Evolutionary conservation across 2,888 invertebrate species (phyloP).

Genomic region (Eurytoma californica): DNA sequence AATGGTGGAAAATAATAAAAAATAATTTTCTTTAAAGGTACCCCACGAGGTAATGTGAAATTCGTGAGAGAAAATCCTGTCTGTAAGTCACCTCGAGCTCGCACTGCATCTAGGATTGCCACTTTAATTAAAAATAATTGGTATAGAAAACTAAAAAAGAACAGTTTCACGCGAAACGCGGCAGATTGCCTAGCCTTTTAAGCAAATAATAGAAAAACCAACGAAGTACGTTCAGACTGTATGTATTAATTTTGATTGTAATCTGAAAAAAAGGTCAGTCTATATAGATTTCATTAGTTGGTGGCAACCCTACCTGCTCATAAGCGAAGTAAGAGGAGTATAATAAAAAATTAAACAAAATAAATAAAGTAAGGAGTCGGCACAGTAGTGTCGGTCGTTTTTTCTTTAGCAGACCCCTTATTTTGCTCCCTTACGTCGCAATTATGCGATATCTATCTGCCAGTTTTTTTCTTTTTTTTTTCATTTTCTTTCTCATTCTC

Average conservation of each 20-base stretch:
- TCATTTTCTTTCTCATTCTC: not conserved
- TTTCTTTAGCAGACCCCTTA: conserved; percentile 32
- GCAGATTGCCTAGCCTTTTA: not conserved
- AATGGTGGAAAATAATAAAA: conserved; percentile 56
- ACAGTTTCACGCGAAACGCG: not conserved
- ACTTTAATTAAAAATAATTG: conserved; percentile 32
- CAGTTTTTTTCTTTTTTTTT: conserved; percentile 3
- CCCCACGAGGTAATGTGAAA: conserved; percentile 75
- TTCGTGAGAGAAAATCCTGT: conserved; percentile 69
- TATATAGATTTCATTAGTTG: conserved; percentile 25
- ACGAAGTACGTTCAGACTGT: not conserved
- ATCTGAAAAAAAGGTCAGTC: not conserved
- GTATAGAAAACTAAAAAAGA: conserved; percentile 5
- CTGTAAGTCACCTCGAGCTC: conserved; percentile 70
- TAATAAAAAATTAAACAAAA: conserved; percentile 47
- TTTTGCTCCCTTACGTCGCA: conserved; percentile 12
- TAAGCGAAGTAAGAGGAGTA: conserved; percentile 53
- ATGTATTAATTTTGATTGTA: too few species aligned
- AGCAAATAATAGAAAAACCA: not conserved
- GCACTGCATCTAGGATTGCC: conserved; percentile 51
- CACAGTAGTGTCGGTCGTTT: conserved; percentile 44
- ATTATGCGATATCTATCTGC: not conserved
- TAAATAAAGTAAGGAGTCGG: conserved; percentile 37
- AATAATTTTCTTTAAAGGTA: conserved; percentile 73
- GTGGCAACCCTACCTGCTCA: conserved; percentile 48